These are phyloP conservation scores for Enoplosus armatus DNA, from an alignment of 2,797 vertebrate genomes.

Conservation along the genomic window DNA sequence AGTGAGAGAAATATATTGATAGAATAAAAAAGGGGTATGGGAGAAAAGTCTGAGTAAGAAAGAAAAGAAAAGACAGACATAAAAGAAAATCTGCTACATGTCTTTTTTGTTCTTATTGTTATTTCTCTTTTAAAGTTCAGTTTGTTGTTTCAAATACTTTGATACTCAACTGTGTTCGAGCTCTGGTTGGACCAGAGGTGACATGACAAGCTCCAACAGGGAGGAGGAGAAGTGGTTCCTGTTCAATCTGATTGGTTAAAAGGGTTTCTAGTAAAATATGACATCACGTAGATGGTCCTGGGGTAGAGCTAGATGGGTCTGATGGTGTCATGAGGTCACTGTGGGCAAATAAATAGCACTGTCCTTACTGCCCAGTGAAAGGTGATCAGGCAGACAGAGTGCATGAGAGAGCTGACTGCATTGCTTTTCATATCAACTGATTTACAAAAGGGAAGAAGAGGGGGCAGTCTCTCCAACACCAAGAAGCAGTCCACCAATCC, in stretches of 20 bases:
- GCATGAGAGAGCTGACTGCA: constrained; percentile 77
- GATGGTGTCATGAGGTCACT: constrained; percentile 81
- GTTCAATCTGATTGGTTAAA: constrained; percentile 78
- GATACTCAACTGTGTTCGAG: constrained; percentile 75
- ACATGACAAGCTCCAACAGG: constrained; percentile 72
- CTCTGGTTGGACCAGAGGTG: constrained; percentile 74
- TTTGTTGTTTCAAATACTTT: constrained; percentile 80
- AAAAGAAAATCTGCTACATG: constrained; percentile 85
- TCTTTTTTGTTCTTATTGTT: constrained; percentile 82
- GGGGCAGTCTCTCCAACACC: constrained; percentile 72
- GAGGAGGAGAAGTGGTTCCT: constrained; percentile 69
- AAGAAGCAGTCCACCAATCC: constrained; percentile 75
- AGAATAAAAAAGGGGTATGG: constrained; percentile 79
- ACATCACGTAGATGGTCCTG: constrained; percentile 81
- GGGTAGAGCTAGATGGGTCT: constrained; percentile 82
- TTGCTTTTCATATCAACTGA: constrained; percentile 82
- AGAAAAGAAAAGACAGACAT: constrained; percentile 77
- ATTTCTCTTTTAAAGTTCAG: constrained; percentile 78
- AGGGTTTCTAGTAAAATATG: constrained; percentile 80
- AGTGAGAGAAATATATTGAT: constrained; percentile 85
- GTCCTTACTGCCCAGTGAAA: constrained; percentile 78
- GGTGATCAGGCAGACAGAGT: constrained; percentile 73
- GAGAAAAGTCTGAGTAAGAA: constrained; percentile 80
- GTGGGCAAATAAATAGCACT: constrained; percentile 77
- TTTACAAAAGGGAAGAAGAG: constrained; percentile 82